phyloP scores from a whole-genome alignment of 2,888 invertebrate genomes.

The Microctonus hyperodae region DNA sequence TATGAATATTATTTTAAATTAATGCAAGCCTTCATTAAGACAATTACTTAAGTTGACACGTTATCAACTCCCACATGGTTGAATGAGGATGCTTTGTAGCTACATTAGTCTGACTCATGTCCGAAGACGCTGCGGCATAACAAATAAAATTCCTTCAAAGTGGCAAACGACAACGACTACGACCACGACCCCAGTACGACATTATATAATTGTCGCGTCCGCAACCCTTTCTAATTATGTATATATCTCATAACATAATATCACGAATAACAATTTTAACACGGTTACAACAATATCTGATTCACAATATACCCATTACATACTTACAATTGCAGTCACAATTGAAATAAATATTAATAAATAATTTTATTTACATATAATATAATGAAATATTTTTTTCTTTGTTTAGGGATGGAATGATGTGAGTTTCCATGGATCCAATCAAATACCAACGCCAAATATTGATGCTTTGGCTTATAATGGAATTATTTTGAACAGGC shows the following conservation, averaged over 20 bases:
- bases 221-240: background rate
- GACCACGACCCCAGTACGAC: background rate
- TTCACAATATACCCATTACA: no score
- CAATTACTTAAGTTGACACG: slow-evolving; percentile 50
- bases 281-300: no score
- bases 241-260: background rate
- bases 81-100: slow-evolving; percentile 47
- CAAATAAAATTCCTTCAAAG: slow-evolving; percentile 48
- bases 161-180: slow-evolving; percentile 28
- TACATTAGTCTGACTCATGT: slow-evolving; percentile 34
- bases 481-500: slow-evolving; percentile 84
- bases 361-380: background rate
- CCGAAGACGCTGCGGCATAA: slow-evolving; percentile 45
- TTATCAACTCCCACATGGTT: slow-evolving; percentile 41
- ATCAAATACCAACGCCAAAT: slow-evolving; percentile 89
- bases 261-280: background rate
- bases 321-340: background rate
- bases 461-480: slow-evolving; percentile 86
- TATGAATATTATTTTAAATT: slow-evolving; percentile 50
- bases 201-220: background rate
- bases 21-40: slow-evolving; percentile 56
- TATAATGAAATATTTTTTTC: background rate
- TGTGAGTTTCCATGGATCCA: slow-evolving; percentile 87
- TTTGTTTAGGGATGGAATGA: slow-evolving; percentile 83
- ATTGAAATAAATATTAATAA: background rate